These are phyloP conservation scores for Ypsolopha scabrella DNA, from an alignment of 2,888 invertebrate genomes.

Conservation along the genomic window DNA sequence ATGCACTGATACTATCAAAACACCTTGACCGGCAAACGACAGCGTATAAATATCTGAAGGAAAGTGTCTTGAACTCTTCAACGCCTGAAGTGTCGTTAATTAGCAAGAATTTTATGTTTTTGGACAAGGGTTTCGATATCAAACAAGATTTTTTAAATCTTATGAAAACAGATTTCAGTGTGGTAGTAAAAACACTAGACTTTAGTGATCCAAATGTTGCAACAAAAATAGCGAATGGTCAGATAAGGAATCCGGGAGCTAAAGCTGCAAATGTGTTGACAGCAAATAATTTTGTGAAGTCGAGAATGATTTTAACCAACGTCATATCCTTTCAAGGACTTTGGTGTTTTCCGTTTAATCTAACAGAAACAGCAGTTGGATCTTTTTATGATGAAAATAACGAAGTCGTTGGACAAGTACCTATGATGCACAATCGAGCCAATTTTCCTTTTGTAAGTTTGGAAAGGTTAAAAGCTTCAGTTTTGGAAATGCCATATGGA, in stretches of 20 bases:
- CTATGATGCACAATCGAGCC: slow-evolving; percentile 80
- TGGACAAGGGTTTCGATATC: slow-evolving; percentile 43
- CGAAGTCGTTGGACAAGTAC: slow-evolving; percentile 64
- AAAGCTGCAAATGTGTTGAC: slow-evolving; percentile 49
- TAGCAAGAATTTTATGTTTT: slow-evolving; percentile 52
- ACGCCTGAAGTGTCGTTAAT: slow-evolving; percentile 40
- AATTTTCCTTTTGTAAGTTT: slow-evolving; percentile 70
- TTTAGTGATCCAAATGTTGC: slow-evolving; percentile 42
- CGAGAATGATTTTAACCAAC: slow-evolving; percentile 75
- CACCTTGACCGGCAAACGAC: slow-evolving; percentile 24
- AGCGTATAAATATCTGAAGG: slow-evolving; percentile 40
- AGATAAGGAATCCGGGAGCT: slow-evolving; percentile 46
- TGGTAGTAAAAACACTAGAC: slow-evolving; percentile 42
- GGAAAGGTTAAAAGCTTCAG: slow-evolving; percentile 65
- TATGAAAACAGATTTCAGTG: slow-evolving; percentile 42
- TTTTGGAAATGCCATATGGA: slow-evolving; percentile 78
- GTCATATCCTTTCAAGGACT: slow-evolving; percentile 79
- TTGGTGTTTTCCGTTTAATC: slow-evolving; percentile 76
- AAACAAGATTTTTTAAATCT: slow-evolving; percentile 27
- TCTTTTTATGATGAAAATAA: slow-evolving; percentile 72
- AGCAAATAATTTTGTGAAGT: slow-evolving; percentile 64
- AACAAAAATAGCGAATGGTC: slow-evolving; percentile 40
- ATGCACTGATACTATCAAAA: slow-evolving; percentile 43
- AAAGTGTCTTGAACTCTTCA: slow-evolving; percentile 31
- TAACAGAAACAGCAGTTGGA: slow-evolving; percentile 60